These are phyloP conservation scores for Formicarius rufipectus DNA, from an alignment of 2,113 vertebrate genomes.

Conservation along the genomic window DNA sequence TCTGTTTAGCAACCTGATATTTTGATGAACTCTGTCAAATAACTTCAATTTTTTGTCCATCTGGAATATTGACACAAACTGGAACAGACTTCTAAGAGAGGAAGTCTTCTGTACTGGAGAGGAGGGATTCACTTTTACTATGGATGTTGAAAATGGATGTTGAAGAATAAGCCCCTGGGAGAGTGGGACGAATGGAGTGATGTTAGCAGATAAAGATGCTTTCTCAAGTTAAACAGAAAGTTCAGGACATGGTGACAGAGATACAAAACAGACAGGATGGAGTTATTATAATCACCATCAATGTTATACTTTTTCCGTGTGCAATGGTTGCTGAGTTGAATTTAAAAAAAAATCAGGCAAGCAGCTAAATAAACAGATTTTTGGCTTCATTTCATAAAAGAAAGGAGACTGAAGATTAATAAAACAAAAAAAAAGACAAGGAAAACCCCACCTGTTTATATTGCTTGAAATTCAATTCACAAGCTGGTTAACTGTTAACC, in stretches of 20 bases:
- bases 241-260: not conserved
- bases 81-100: not conserved
- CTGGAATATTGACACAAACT: not conserved
- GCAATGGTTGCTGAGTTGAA: not conserved
- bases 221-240: not conserved
- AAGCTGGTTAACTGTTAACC: not conserved
- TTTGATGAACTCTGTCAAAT: not conserved
- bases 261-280: not conserved
- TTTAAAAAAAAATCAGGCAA: not conserved
- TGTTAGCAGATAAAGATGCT: not conserved
- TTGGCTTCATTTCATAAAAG: not conserved
- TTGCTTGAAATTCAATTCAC: not conserved
- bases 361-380: conserved; percentile 34
- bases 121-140: not conserved
- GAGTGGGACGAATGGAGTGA: not conserved
- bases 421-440: not conserved
- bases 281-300: not conserved
- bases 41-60: not conserved
- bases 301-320: conserved; percentile 14
- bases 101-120: not conserved
- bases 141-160: not conserved
- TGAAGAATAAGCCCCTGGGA: not conserved
- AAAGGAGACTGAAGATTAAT: not conserved
- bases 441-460: not conserved
- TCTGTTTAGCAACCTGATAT: not conserved